Evolutionary conservation across 2,113 vertebrate species (phyloP), one percentile per base, ranked within the genome.

Genomic region (Acanthochromis polyacanthus): DNA sequence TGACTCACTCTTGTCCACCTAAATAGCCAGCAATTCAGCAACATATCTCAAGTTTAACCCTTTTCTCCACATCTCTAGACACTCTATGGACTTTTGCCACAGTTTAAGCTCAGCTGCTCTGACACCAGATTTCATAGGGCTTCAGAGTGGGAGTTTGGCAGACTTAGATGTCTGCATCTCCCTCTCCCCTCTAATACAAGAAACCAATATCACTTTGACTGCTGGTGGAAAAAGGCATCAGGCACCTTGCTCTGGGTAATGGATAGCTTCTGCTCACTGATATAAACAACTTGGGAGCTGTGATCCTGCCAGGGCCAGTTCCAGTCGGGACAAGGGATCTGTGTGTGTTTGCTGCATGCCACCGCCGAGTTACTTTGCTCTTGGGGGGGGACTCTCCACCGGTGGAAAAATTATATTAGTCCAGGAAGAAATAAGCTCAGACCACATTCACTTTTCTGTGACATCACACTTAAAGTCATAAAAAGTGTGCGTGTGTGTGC

Each of bases 151-250:
- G 76, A 78, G 76, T 76, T 84, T 89, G 78, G 80, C 81, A 84
- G 68, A 80, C 76, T 28, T 53, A 22, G 58, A 62, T 80, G 68
- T 61, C 81, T 80, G 71, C 57, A 71, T 68, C 75, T 81, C 68
- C 60, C 40, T 78, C 51, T 63, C 56, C 45, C 43, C 64, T 75
- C 81, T 77, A 88, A 91, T 79, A 88, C 85, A 80, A 88, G 81
- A 91, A 84, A 89, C 82, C 66, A 86, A 86, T 89, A 93, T 91
- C 71, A 87, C 78, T 88, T 91, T 89, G 86, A 84, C 84, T 68
- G 58, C 81, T 65, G 60, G 66, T 84, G 77, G 84, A 76, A 77
- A 89, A 84, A 89, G 70, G 76, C 88, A 87, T 90, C 76, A 85
- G 80, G 75, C 83, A 89, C 73, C 84, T 90, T 89, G 88, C 85